Evolutionary conservation across 2,888 invertebrate species (phyloP).

Genomic region (Nebria salina): DNA sequence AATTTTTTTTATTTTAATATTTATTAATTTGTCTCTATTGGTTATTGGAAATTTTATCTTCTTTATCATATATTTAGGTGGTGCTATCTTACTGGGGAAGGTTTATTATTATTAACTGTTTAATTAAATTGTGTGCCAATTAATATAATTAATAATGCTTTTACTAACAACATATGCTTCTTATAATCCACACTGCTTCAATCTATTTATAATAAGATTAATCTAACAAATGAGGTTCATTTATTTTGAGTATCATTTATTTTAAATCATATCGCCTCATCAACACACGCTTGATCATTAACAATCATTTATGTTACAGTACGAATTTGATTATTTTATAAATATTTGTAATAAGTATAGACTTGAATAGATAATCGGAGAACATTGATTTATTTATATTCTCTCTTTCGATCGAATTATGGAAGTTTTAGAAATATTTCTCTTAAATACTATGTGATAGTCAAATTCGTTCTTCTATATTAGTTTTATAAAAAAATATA

Average conservation of each 20-base stretch:
- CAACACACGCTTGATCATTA: neutral
- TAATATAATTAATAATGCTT: slow-evolving; percentile 38
- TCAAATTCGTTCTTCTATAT: slow-evolving; percentile 4
- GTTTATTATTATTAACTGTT: slow-evolving; percentile 2
- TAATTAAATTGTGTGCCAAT: slow-evolving; percentile 43
- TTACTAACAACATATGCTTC: slow-evolving; percentile 9
- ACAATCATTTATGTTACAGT: neutral
- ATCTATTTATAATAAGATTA: neutral
- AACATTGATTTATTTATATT: neutral
- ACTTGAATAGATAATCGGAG: neutral
- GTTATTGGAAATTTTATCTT: slow-evolving; percentile 5
- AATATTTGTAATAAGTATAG: neutral
- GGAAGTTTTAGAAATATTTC: too few species aligned
- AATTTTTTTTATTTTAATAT: slow-evolving; percentile 53
- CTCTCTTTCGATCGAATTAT: too few species aligned
- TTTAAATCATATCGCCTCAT: slow-evolving; percentile 1
- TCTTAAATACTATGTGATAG: too few species aligned
- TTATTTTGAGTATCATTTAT: neutral
- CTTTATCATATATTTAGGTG: neutral
- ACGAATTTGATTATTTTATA: neutral
- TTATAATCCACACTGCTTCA: slow-evolving; percentile 7
- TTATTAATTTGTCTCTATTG: slow-evolving; percentile 47
- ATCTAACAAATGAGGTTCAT: neutral
- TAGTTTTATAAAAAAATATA: neutral
- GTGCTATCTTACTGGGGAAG: neutral